phyloP scores from a whole-genome alignment of 2,888 invertebrate species.

The Ophion ventricosus region DNA sequence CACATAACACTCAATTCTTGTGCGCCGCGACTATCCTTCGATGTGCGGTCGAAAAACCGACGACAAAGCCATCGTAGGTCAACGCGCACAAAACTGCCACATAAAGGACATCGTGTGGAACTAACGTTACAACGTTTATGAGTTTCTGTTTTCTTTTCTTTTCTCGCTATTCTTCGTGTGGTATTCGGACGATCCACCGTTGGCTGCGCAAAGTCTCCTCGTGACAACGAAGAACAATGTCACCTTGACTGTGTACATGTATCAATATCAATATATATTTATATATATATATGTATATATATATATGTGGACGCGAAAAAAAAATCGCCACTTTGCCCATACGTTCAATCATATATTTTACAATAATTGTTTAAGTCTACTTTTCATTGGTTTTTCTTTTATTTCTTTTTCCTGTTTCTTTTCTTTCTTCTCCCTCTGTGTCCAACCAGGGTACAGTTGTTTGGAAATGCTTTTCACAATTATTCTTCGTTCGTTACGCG shows the following conservation, averaged over 20 bases:
- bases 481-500: neutral
- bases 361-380: constrained; percentile 20
- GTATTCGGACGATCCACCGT: constrained; percentile 60
- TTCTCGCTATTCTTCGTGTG: constrained; percentile 11
- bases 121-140: neutral
- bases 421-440: neutral
- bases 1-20: no score
- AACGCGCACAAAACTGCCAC: no score
- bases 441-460: neutral
- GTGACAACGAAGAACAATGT: neutral
- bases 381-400: neutral
- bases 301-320: neutral
- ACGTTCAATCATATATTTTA: constrained; percentile 14
- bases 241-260: neutral
- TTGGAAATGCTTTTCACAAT: neutral
- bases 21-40: no score
- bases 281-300: no score
- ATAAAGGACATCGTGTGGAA: no score
- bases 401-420: neutral
- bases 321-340: constrained; percentile 1
- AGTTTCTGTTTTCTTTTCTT: neutral
- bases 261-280: no score
- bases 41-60: no score
- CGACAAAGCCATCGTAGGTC: no score
- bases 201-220: constrained; percentile 38